Evolutionary conservation across 2,888 invertebrate species (phyloP), one percentile per base, ranked within the genome.

Genomic region (Eucera pruinosa): DNA sequence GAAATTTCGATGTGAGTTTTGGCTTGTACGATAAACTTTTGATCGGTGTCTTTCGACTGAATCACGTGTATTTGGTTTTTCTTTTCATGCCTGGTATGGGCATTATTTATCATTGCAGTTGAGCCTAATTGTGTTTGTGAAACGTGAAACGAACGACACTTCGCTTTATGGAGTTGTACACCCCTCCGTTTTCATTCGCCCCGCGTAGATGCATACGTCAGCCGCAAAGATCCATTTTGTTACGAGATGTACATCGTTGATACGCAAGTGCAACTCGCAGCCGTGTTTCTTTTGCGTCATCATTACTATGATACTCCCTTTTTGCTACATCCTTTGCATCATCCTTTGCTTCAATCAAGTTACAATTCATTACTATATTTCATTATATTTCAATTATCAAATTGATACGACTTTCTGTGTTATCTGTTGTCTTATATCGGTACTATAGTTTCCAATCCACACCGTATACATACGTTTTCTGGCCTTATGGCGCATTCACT

Each of bases 1-100:
- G 69, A 90, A 90, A 82, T 90, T 89, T 80, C 87, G 89, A 88
- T 90, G 89, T 89, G 84, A 89, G 89, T 89, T 73, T 23, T 43
- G 45, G 27, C 36, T 55, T 33, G 54, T 27, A 55, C 11, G 25
- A 50, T 15, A 47, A 33, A 41, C 1, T 25, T n/a, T 13, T 5
- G 6, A n/a, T 39, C 25, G n/a, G 20, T 41, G 39, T 0, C 33
- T 27, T 27, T 39, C 2, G 13, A n/a, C 13, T 2, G 23, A 27
- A 23, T 33, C 58, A 66, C 58, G 58, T 66, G 61, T 50, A 55
- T 5, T 6, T 9, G 27, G 39, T 54, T 43, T 15, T 20, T 54
- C 33, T n/a, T 45, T 11, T 23, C 30, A 4, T 33, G n/a, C 11
- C n/a, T n/a, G 20, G 30, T 25, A 48, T 23, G 43, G 25, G n/a